Conservation (phyloP, 2,888 invertebrate genomes). For the Bembecia ichneumoniformis region DNA sequence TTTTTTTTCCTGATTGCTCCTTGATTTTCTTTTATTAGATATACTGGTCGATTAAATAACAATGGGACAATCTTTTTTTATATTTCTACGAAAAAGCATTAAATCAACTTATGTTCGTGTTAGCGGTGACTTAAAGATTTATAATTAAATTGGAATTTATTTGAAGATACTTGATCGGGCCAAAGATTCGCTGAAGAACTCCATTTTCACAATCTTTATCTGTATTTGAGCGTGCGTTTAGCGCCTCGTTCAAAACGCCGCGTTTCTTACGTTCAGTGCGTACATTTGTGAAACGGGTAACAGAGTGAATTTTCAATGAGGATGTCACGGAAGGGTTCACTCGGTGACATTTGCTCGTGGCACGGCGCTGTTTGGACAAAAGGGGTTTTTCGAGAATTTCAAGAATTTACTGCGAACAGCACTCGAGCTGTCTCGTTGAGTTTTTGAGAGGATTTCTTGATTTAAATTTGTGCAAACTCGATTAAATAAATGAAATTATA, state of each 20-base stretch:
- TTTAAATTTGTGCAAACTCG: slow-evolving; percentile 32
- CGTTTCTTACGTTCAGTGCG: slow-evolving; percentile 24
- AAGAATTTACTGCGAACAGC: slow-evolving; percentile 18
- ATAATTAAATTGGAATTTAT: no score
- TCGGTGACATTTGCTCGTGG: slow-evolving; percentile 53
- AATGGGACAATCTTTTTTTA: no score
- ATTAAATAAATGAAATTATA: slow-evolving; percentile 2
- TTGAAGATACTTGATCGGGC: no score
- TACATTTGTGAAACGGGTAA: slow-evolving; percentile 11
- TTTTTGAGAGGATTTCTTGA: slow-evolving; percentile 51
- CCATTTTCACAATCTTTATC: no score
- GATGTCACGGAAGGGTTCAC: slow-evolving; percentile 52
- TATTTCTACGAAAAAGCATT: no score
- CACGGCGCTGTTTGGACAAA: slow-evolving; percentile 60
- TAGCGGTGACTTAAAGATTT: no score
- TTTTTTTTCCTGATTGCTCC: no score
- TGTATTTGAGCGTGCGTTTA: neutral
- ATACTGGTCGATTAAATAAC: no score
- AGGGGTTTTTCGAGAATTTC: slow-evolving; percentile 44
- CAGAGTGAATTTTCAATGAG: slow-evolving; percentile 57
- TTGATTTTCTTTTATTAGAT: no score
- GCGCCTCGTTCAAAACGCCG: slow-evolving; percentile 6
- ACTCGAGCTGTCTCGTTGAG: slow-evolving; percentile 25
- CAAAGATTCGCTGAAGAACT: no score
- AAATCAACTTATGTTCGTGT: no score